Evolutionary conservation across 1,140 invertebrate genomes (phyloP).

Genomic region (Oedothorax gibbosus): DNA sequence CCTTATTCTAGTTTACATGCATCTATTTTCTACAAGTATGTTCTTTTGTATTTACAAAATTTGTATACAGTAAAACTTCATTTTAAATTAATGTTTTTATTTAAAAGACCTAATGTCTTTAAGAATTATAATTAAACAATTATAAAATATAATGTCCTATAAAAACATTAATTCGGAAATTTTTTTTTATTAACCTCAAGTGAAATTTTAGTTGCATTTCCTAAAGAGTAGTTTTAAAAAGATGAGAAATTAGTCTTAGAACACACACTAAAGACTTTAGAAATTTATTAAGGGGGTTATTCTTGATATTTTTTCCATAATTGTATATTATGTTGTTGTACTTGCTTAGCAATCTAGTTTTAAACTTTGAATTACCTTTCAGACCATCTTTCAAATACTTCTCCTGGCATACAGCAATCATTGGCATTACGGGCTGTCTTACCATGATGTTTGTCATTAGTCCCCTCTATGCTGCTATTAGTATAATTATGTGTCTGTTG

Average conservation of each 20-base stretch:
- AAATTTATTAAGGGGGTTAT: too few relatives aligned
- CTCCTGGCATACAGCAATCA: conserved; percentile 90
- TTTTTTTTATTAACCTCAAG: not conserved
- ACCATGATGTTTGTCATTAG: conserved; percentile 97
- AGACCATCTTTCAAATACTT: conserved; percentile 98
- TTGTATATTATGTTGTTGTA: too few relatives aligned
- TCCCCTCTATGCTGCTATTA: conserved; percentile 87
- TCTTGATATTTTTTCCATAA: too few relatives aligned
- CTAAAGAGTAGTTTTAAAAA: not conserved
- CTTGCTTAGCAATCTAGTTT: too few relatives aligned
- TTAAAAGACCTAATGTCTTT: too few relatives aligned
- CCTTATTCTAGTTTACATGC: not conserved
- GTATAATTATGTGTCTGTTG: conserved; percentile 86
- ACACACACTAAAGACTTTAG: not conserved
- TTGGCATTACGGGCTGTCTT: conserved; percentile 87
- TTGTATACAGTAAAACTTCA: too few relatives aligned
- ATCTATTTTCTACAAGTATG: not conserved
- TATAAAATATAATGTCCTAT: too few relatives aligned
- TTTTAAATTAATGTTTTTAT: too few relatives aligned
- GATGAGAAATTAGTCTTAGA: not conserved
- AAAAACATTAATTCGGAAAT: too few relatives aligned
- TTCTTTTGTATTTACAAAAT: too few relatives aligned
- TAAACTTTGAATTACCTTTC: conserved; percentile 62
- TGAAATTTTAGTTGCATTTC: not conserved
- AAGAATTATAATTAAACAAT: too few relatives aligned